A percentile compares a stretch with the other conserved stretches of the same genome.
These are phyloP conservation scores for Pituophis catenifer DNA, from an alignment of 2,113 vertebrate genomes.

Conservation along the genomic window DNA sequence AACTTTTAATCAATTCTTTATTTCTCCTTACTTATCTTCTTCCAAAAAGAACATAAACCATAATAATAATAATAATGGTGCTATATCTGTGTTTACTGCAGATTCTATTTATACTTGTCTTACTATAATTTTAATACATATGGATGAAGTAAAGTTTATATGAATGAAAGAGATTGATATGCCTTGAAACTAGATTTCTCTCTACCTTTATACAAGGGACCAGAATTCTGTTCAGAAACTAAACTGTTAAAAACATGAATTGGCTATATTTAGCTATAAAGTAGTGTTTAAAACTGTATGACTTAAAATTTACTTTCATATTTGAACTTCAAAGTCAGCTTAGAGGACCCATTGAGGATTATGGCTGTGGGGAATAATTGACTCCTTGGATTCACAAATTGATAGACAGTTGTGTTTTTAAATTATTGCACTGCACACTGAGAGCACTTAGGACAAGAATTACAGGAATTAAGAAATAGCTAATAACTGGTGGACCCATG, in stretches of 20 bases:
- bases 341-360: conserved; percentile 10
- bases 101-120: not conserved
- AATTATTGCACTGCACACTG: conserved; percentile 24
- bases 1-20: not conserved
- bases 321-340: not conserved
- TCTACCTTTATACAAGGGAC: no score
- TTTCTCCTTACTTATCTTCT: not conserved
- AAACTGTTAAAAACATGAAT: not conserved
- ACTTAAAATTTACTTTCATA: conserved; percentile 20
- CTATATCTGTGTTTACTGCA: not conserved
- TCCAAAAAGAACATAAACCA: not conserved
- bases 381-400: not conserved
- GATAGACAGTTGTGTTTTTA: not conserved
- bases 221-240: not conserved
- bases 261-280: not conserved
- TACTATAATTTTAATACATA: not conserved
- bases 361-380: not conserved
- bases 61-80: not conserved
- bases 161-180: not conserved
- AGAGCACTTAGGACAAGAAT: conserved; percentile 11
- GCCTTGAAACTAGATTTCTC: not conserved
- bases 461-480: conserved; percentile 27
- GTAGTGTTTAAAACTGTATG: not conserved
- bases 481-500: conserved; percentile 23
- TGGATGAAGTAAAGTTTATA: not conserved